A percentile compares a stretch with the other conserved stretches of the same genome.
Evolutionary conservation across 1,140 invertebrate genomes (phyloP).

Genomic region (Formica exsecta): DNA sequence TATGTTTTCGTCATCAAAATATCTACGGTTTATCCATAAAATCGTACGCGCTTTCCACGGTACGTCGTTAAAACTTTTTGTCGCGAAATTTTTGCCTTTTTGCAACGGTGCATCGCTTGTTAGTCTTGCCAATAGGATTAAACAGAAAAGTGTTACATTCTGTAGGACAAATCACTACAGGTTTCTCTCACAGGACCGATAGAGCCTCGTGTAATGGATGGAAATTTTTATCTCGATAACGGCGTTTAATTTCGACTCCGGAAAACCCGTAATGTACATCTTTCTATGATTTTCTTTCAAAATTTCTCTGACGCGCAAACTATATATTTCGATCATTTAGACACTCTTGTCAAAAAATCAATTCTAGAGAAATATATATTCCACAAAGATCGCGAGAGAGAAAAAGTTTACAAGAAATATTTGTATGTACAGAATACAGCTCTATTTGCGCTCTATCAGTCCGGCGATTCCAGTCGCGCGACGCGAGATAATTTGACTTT

Average conservation of each 20-base stretch:
- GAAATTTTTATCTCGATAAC: not conserved
- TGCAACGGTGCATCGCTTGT: slow-evolving; percentile 20
- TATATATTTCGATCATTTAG: not conserved
- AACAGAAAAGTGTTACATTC: slow-evolving; percentile 13
- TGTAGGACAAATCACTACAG: not conserved
- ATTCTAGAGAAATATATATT: not conserved
- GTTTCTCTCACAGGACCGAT: not conserved
- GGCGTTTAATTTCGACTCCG: not conserved
- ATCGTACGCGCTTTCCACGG: slow-evolving; percentile 4
- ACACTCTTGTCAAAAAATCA: not conserved
- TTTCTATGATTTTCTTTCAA: not conserved
- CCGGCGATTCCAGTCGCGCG: slow-evolving; percentile 32
- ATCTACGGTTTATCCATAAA: slow-evolving; percentile 11
- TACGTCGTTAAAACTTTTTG: slow-evolving; percentile 44
- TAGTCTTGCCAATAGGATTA: slow-evolving; percentile 41
- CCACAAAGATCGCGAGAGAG: not conserved
- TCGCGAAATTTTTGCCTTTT: slow-evolving; percentile 41
- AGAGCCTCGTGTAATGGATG: not conserved
- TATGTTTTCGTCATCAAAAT: not conserved
- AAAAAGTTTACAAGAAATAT: not conserved
- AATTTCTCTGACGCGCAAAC: not conserved
- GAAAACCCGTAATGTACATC: not conserved
- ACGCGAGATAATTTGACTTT: slow-evolving; percentile 54
- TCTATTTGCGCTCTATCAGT: slow-evolving; percentile 6
- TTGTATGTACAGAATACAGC: not conserved